A percentile compares a stretch with the other conserved stretches of the same genome.
These are phyloP conservation scores for Rafetus swinhoei DNA, from an alignment of 2,113 vertebrate species.

Conservation along the genomic window DNA sequence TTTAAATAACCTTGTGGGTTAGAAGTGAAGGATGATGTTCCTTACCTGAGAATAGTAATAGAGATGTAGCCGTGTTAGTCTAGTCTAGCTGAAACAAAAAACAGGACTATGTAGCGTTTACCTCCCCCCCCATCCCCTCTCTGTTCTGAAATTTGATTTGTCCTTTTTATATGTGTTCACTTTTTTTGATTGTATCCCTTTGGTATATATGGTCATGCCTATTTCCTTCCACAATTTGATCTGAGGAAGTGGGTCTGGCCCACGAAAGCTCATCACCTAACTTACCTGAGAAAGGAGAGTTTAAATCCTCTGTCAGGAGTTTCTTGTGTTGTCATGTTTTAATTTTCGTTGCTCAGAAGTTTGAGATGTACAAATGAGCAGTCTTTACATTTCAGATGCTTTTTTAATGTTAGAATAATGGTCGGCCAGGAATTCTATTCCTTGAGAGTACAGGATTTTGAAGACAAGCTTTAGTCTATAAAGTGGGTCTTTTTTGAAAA, in stretches of 20 bases:
- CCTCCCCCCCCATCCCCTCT: too few relatives aligned
- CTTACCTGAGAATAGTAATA: neutral
- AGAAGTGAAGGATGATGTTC: neutral
- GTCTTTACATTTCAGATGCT: neutral
- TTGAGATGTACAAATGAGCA: conserved; percentile 21
- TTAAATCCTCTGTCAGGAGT: neutral
- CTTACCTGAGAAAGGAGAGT: conserved; percentile 13
- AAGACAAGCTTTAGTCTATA: neutral
- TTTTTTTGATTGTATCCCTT: too few relatives aligned
- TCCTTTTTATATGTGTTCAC: too few relatives aligned
- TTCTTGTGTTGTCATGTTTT: neutral
- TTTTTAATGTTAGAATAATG: neutral
- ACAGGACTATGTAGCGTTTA: too few relatives aligned
- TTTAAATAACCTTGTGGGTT: neutral
- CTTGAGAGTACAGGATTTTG: neutral
- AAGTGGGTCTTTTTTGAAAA: neutral
- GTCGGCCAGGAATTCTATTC: neutral
- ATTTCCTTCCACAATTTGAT: too few relatives aligned
- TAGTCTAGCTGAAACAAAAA: too few relatives aligned
- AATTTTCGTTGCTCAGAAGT: accelerated
- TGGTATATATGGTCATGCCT: too few relatives aligned
- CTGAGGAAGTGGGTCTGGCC: too few relatives aligned
- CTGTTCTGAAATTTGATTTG: too few relatives aligned
- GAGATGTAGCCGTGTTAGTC: too few relatives aligned
- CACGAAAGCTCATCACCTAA: too few relatives aligned